These are phyloP conservation scores for Isoperla grammatica DNA, from an alignment of 2,888 invertebrate species.

Conservation along the genomic window DNA sequence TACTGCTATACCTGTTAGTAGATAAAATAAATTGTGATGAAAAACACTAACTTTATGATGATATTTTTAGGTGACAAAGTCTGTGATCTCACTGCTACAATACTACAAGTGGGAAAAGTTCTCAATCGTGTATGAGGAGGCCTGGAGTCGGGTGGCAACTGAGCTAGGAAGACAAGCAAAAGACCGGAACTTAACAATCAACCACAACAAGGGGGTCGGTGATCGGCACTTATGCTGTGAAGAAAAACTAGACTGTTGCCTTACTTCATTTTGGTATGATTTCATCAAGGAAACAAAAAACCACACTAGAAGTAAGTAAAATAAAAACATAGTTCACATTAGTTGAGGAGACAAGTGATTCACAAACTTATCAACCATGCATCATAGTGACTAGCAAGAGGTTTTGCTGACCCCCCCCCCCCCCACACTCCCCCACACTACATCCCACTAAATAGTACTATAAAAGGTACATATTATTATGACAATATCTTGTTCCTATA, in stretches of 20 bases:
- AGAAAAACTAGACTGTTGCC: conserved; percentile 67
- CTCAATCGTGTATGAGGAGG: conserved; percentile 77
- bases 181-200: conserved; percentile 72
- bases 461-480: no score
- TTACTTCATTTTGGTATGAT: conserved; percentile 75
- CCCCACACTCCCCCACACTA: no score
- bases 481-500: no score
- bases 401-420: no score
- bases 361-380: no score
- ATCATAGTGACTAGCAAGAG: no score
- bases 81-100: conserved; percentile 81
- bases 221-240: conserved; percentile 74
- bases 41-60: no score
- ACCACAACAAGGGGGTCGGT: conserved; percentile 64
- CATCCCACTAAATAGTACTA: no score
- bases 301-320: conserved; percentile 69
- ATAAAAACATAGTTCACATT: no score
- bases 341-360: no score
- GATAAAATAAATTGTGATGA: no score
- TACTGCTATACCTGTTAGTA: no score
- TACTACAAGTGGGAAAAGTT: conserved; percentile 95
- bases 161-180: conserved; percentile 72
- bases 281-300: conserved; percentile 80
- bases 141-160: conserved; percentile 75
- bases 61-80: conserved; percentile 85